phyloP scores from a whole-genome alignment of 2,888 invertebrate genomes.

The Drosophila planitibia region DNA sequence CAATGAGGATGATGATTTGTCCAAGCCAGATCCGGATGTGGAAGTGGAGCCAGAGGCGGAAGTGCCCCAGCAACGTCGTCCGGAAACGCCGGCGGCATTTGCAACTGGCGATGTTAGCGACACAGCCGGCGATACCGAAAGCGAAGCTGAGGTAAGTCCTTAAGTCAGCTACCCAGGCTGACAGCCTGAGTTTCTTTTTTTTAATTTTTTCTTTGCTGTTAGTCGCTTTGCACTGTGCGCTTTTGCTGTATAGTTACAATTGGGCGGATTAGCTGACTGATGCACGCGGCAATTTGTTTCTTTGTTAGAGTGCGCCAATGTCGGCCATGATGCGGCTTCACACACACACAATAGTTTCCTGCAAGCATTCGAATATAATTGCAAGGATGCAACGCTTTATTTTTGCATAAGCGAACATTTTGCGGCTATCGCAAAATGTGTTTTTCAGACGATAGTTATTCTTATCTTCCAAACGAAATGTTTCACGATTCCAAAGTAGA shows the following conservation, averaged over 20 bases:
- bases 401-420: no score
- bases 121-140: slow-evolving; percentile 41
- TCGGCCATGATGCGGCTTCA: slow-evolving; percentile 80
- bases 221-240: slow-evolving; percentile 57
- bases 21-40: slow-evolving; percentile 62
- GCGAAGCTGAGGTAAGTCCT: slow-evolving; percentile 62
- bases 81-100: slow-evolving; percentile 62
- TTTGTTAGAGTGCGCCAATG: slow-evolving; percentile 84
- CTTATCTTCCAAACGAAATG: background rate
- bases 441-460: background rate
- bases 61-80: slow-evolving; percentile 43
- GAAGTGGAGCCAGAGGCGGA: slow-evolving; percentile 32
- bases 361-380: background rate
- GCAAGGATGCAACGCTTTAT: background rate
- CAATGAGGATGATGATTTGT: slow-evolving; percentile 74
- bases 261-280: slow-evolving; percentile 14
- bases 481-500: background rate
- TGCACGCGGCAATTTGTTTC: slow-evolving; percentile 9
- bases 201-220: slow-evolving; percentile 29
- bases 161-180: slow-evolving; percentile 4
- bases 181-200: slow-evolving; percentile 1
- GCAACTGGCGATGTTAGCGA: slow-evolving; percentile 27
- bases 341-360: background rate
- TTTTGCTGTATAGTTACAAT: slow-evolving; percentile 63
- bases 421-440: background rate